Base-by-base conservation (phyloP, 1,140 invertebrate species). In the Tetramorium alpestre region DNA sequence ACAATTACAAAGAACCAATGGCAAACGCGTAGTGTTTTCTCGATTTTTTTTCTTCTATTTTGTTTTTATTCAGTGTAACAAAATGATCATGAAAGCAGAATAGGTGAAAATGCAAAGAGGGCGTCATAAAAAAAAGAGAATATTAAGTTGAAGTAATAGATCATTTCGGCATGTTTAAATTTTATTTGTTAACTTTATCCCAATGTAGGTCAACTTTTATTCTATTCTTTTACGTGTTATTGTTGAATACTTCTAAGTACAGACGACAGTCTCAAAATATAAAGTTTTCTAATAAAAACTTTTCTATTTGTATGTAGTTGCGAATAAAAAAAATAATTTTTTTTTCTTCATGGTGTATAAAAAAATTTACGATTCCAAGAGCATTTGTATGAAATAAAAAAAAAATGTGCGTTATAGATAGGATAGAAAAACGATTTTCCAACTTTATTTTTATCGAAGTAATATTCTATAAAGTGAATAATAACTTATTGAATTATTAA, bases 251-350 rank as follows among this genome's bases (percentile, higher is more conserved):
- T 73, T 60, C 10, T n/a, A 60, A 73, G 44, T 60, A 38, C 44
- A 80, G 22, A 28, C 47, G 47, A 56, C 64, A 69, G 16, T 70
- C 16, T 10, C 13, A 16, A 25, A 70, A 41, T 1, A 47, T 38
- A 13, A 70, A 81, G 78, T 81, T 81, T 81, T 70, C 38, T 81
- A 70, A 70, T 81, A 70, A 73, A 49, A 84, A 84, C 69, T 84
- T 73, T 84, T 33, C 18, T 38, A 47, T 60, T 73, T 62, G 33
- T 60, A 54, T 18, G 8, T n/a, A 54, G 51, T 22, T 38, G 51
- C 3, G 18, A 82, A 44, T 49, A 44, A 73, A 82, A 47, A 67
- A 3, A 47, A 47, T 22, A 22, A 47, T 18, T 22, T 10, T 28
- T 28, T 16, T 69, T 69, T 69, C 49, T 70, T 81, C 6, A 3